Evolutionary conservation across 2,113 vertebrate species (phyloP), one percentile per base, ranked within the genome.

Genomic region (Catharus bicknelli): DNA sequence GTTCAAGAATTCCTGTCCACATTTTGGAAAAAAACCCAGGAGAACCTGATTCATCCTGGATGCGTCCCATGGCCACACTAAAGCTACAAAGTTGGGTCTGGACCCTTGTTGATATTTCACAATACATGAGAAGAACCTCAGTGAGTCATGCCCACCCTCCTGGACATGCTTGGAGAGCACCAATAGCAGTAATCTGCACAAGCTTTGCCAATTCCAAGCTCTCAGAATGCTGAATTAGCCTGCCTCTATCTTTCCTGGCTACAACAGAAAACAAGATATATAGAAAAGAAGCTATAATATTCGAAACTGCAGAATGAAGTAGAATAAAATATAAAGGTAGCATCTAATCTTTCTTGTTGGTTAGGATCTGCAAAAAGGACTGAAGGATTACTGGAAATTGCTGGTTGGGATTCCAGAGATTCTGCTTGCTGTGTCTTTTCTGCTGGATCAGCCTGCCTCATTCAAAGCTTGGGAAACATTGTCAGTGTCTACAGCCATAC

Each of bases 371-470:
- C 40, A 64, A 43, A 81, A 90, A 61, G 16, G 36, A 45, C 43
- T 62, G 74, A 74, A 32, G 19, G 1, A 13, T 58, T 59, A 67
- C 54, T 40, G 80, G 68, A 88, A 93, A 93, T 57, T 85, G 25
- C 53, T 68, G 53, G 27, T n/a, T 2, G 1, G 17, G 34, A 90
- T 86, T 88, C n/a, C 68, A 77, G 75, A 70, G 55, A 30, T 81
- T 57, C 40, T 83, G 64, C 45, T 91, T 45, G 38, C 43, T 89
- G 32, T 62, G 55, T 40, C 43, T 42, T 83, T 94, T 94, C 51
- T 90, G 84, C 79, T 81, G 67, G 43, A 83, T 94, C 82, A 91
- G 43, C 79, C 75, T 70, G 55, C 43, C 64, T 83, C 75, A 86
- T 91, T 91, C 55, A 93, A 16, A 90, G 79, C 47, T 62, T 30